phyloP scores from a whole-genome alignment of 2,888 invertebrate species.

The Conistra vaccinii region DNA sequence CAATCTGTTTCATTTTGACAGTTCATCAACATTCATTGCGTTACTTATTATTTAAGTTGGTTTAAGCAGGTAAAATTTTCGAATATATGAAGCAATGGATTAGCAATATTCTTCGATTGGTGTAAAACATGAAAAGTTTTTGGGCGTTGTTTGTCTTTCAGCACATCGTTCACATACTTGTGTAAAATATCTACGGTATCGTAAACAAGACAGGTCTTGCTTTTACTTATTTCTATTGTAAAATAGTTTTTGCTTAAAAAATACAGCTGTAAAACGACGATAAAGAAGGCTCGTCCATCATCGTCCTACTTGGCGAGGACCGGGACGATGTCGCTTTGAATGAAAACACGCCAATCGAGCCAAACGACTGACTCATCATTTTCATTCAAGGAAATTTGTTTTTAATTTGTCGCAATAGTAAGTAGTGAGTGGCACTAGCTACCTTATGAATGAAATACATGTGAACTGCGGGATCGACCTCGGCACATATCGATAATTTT shows the following conservation, averaged over 20 bases:
- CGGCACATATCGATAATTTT: constrained; percentile 59
- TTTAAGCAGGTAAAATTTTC: too few relatives aligned
- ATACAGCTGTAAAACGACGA: constrained; percentile 52
- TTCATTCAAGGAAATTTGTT: constrained; percentile 81
- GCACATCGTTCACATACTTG: constrained; percentile 4
- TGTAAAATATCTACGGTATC: constrained; percentile 15
- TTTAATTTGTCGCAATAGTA: constrained; percentile 63
- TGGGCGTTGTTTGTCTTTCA: constrained; percentile 3
- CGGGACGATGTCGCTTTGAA: constrained; percentile 71
- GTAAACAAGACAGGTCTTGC: constrained; percentile 11
- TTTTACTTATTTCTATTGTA: constrained; percentile 22
- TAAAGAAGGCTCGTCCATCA: constrained; percentile 65
- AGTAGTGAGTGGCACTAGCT: constrained; percentile 52
- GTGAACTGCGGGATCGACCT: constrained; percentile 41
- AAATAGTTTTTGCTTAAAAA: constrained; percentile 13
- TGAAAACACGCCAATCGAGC: constrained; percentile 78
- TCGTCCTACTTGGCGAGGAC: constrained; percentile 72
- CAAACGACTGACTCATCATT: constrained; percentile 83
- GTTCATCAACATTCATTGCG: too few relatives aligned
- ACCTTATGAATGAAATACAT: constrained; percentile 53
- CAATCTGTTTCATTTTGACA: too few relatives aligned
- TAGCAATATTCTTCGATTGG: too few relatives aligned
- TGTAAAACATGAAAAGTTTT: not conserved
- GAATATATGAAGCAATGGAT: too few relatives aligned
- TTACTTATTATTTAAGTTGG: too few relatives aligned